Conservation (phyloP, 2,113 vertebrate species). For the Lanius collurio region DNA sequence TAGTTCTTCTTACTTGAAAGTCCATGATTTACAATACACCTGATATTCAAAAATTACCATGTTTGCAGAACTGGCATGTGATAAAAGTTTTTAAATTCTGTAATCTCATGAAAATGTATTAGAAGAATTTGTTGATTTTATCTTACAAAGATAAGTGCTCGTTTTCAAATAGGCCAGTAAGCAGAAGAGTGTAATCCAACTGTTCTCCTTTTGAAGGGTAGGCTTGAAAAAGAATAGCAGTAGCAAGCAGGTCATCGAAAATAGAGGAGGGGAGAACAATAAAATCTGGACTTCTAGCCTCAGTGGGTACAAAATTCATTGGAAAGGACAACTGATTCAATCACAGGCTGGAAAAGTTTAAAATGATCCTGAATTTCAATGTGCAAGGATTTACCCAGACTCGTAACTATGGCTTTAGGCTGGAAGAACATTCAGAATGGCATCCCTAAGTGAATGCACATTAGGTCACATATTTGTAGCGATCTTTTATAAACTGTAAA, state of each 20-base stretch:
- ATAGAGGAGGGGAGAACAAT: rapidly evolving
- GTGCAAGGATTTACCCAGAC: not conserved
- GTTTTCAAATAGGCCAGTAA: not conserved
- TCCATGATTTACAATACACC: not conserved
- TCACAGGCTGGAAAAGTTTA: not conserved
- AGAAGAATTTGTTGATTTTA: not conserved
- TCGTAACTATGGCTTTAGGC: not conserved
- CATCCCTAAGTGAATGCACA: not conserved
- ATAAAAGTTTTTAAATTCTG: not conserved
- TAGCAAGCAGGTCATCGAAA: rapidly evolving
- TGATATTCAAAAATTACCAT: not conserved
- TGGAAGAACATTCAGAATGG: not conserved
- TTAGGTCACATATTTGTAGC: not conserved
- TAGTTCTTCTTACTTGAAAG: not conserved
- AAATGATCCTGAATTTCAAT: not conserved
- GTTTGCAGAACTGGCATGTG: not conserved
- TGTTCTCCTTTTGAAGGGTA: not conserved
- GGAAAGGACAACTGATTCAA: not conserved
- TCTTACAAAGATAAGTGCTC: not conserved
- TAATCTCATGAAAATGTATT: not conserved
- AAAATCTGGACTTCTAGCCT: not conserved
- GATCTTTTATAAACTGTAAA: not conserved
- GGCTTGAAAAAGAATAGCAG: not conserved
- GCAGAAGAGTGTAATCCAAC: not conserved
- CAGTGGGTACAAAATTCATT: not conserved